These are phyloP conservation scores for Protomyctophum bolini DNA, from an alignment of 2,113 vertebrate genomes.

Conservation along the genomic window DNA sequence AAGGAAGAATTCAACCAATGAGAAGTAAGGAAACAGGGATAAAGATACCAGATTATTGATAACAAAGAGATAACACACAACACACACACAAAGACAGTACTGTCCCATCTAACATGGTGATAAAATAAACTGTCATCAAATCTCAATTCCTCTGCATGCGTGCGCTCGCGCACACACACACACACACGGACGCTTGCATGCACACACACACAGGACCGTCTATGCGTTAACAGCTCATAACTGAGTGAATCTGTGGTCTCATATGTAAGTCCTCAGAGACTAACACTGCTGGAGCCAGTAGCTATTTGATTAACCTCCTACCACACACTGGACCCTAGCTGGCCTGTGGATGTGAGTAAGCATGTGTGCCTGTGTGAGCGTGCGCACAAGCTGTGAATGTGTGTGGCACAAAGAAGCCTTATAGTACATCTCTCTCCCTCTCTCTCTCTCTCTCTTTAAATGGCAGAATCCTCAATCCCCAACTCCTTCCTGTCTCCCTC, in stretches of 20 bases:
- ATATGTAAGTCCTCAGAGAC: not conserved
- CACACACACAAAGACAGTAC: slow-evolving; percentile 1
- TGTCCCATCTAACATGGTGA: not conserved
- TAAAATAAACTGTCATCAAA: no score
- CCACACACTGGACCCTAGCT: not conserved
- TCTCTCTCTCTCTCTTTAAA: not conserved
- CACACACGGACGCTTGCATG: not conserved
- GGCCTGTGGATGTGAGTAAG: slow-evolving; percentile 7
- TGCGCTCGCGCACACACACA: not conserved
- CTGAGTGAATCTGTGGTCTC: not conserved
- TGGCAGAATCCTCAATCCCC: not conserved
- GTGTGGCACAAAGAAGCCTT: slow-evolving; percentile 57
- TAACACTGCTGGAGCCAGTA: not conserved
- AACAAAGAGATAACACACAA: not conserved
- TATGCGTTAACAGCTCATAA: not conserved
- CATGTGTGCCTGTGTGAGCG: slow-evolving; percentile 5
- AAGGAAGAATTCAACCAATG: no score
- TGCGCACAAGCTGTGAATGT: no score
- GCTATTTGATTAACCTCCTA: not conserved
- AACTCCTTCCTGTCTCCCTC: slow-evolving; percentile 46
- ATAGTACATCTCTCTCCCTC: slow-evolving; percentile 19
- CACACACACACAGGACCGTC: not conserved
- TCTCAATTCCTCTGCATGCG: not conserved
- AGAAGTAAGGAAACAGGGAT: no score
- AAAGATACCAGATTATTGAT: no score